phyloP scores from a whole-genome alignment of 2,113 vertebrate species.

The Connochaetes taurinus region DNA sequence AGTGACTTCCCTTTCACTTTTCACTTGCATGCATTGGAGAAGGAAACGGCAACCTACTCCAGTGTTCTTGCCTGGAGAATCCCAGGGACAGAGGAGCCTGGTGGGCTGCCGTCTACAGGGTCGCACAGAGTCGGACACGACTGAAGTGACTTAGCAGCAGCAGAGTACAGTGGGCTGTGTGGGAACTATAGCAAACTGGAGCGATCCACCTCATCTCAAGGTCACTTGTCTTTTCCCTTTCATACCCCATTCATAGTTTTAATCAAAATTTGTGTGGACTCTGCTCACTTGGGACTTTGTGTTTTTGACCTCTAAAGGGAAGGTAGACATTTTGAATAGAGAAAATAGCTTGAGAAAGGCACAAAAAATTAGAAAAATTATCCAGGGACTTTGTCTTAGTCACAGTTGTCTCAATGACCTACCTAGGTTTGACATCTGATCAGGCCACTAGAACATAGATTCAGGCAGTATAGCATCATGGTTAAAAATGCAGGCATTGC shows the following conservation, averaged over 20 bases:
- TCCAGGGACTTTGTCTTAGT: neutral
- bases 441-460: neutral
- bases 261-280: neutral
- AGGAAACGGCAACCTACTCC: too few relatives aligned
- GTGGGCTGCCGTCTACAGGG: too few relatives aligned
- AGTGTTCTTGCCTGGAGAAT: too few relatives aligned
- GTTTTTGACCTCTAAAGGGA: neutral
- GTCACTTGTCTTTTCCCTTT: neutral
- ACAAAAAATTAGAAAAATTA: neutral
- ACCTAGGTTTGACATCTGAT: neutral
- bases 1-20: too few relatives aligned
- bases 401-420: neutral
- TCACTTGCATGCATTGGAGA: too few relatives aligned
- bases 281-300: neutral
- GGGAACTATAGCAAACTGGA: neutral
- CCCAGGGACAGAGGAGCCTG: too few relatives aligned
- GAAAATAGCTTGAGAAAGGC: slow-evolving; percentile 5
- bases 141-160: too few relatives aligned
- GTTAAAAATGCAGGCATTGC: neutral
- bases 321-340: neutral
- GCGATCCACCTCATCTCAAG: neutral
- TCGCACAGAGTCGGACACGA: too few relatives aligned
- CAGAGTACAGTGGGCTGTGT: neutral
- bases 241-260: neutral
- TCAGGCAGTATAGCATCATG: neutral